These are phyloP conservation scores for Pitta sordida DNA, from an alignment of 2,113 vertebrate genomes.

Conservation along the genomic window DNA sequence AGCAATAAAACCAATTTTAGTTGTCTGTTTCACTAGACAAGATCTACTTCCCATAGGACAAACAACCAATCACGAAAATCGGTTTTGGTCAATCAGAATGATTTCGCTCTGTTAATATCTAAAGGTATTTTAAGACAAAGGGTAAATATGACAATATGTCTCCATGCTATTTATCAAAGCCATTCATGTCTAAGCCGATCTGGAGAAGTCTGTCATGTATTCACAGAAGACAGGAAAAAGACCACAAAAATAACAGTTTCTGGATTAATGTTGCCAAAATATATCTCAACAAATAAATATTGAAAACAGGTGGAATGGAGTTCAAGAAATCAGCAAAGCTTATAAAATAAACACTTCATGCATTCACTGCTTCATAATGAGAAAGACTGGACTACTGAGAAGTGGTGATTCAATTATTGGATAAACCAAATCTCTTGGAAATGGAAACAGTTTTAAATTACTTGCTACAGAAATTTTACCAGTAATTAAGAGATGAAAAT, in stretches of 20 bases:
- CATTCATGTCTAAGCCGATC: neutral
- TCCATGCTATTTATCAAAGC: neutral
- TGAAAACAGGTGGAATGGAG: neutral
- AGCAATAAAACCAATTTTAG: neutral
- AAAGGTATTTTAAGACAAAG: neutral
- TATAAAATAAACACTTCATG: neutral
- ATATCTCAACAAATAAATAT: neutral
- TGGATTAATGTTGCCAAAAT: neutral
- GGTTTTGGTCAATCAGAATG: neutral
- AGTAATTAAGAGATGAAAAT: slow-evolving; percentile 27
- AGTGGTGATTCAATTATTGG: neutral
- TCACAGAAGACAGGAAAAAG: neutral
- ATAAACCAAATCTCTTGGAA: neutral
- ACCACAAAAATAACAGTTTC: neutral
- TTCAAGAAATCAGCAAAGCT: neutral
- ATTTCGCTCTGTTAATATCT: neutral
- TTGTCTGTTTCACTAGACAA: neutral
- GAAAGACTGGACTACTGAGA: neutral
- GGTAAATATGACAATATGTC: neutral
- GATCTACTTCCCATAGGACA: neutral
- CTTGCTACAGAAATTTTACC: neutral
- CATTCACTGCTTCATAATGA: neutral
- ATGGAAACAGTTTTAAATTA: neutral
- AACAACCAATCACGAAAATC: neutral
- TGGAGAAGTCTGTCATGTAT: neutral